Evolutionary conservation across 2,797 vertebrate species (phyloP), one percentile per base, ranked within the genome.

Genomic region (Macrochelys suwanniensis): DNA sequence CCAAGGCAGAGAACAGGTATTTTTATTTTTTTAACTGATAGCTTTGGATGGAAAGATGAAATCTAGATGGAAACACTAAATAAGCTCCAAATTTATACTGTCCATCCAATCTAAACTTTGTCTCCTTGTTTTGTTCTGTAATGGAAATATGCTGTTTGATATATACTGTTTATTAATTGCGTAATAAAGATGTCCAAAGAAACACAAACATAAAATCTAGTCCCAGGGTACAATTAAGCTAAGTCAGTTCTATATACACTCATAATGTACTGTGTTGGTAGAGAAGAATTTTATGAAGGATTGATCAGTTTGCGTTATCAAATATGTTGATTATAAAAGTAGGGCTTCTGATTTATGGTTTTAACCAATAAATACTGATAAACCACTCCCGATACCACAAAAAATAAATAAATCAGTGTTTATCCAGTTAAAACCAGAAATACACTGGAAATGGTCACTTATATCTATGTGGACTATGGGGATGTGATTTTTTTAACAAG

Each of bases 271-370:
- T 25, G 28, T 0, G 26, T 23, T 4, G 0, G 37, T 49, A 79
- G 37, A 84, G 61, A 65, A 74, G 81, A 42, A 61, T 61, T 33
- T 47, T 11, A 57, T 2, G 8, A 2, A 45, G 2, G 10, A 21
- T 21, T 89, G 25, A 82, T 13, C 42, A 50, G 15, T 3, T 0
- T 5, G 65, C 0, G n/a, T 26, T 8, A 11, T 33, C 11, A 61
- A 16, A 16, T 31, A 61, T 17, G 31, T 61, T 11, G 33, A 25
- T 0, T 4, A 5, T 0, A n/a, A 0, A 4, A 54, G 53, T 54
- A 54, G 53, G 53, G 53, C 53, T 54, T 54, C 53, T 54, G 53
- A 54, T 54, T 54, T 54, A 54, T 54, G 53, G 53, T 23, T 54
- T 54, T 54, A 54, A 54, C 53, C 53, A 54, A 54, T 54, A 54